Conservation (phyloP, 35 echinoderm and acorn worm genomes). For the Acanthaster planci region DNA sequence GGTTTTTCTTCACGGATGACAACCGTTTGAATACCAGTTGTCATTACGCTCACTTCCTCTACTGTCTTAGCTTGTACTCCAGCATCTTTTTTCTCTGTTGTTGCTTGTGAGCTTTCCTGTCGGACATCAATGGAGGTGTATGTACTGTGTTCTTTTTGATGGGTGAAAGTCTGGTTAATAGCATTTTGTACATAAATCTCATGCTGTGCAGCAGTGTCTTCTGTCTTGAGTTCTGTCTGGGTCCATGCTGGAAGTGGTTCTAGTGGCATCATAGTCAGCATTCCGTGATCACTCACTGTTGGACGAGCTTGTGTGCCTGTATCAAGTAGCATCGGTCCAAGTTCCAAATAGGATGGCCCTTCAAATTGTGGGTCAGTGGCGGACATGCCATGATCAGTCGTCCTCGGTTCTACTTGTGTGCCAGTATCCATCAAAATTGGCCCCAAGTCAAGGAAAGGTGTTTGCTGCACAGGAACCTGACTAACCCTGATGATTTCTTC, state of each 20-base stretch:
- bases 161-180: neutral
- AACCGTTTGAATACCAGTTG: neutral
- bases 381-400: conserved; percentile 11
- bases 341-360: neutral
- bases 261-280: neutral
- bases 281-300: neutral
- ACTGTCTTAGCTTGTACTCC: neutral
- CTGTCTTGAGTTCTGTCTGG: neutral
- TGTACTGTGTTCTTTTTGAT: conserved; percentile 5
- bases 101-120: conserved; percentile 28
- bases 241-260: neutral
- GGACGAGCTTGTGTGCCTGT: neutral
- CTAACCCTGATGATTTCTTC: conserved; percentile 8
- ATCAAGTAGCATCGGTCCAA: conserved; percentile 20
- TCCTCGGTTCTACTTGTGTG: neutral
- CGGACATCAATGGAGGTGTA: neutral
- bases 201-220: neutral
- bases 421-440: conserved; percentile 7
- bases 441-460: neutral
- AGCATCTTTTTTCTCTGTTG: conserved; percentile 14
- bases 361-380: neutral
- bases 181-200: neutral
- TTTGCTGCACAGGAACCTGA: neutral
- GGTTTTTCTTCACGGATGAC: conserved; percentile 16
- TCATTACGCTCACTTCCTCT: neutral